Percentiles rank a stretch among this genome's conserved stretches.
Conservation (phyloP, 2,797 vertebrate species). For the Cuniculus paca region DNA sequence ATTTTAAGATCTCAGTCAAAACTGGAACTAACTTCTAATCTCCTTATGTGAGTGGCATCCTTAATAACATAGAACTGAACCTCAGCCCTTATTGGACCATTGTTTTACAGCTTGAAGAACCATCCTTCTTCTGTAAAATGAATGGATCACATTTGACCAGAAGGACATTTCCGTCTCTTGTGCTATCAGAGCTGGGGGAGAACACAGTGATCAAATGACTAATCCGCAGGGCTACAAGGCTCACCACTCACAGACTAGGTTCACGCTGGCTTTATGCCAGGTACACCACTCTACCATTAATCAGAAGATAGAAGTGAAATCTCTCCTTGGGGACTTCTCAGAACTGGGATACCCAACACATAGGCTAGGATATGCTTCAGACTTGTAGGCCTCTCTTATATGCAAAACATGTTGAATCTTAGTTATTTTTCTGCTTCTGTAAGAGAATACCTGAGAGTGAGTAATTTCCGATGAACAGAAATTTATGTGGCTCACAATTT, state of each 20-base stretch:
- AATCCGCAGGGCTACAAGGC: not conserved
- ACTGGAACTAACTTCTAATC: not conserved
- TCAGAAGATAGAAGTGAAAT: not conserved
- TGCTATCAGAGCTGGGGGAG: not conserved
- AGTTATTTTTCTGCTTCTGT: not conserved
- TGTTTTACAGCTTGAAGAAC: not conserved
- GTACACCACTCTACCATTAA: not conserved
- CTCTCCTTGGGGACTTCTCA: not conserved
- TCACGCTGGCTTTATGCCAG: not conserved
- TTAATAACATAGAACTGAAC: not conserved
- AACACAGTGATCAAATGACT: not conserved
- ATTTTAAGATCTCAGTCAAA: not conserved
- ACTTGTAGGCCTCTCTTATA: not conserved
- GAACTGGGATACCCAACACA: fast-evolving
- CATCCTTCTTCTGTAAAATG: not conserved
- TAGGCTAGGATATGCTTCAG: not conserved
- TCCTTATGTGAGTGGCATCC: not conserved
- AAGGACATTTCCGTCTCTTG: not conserved
- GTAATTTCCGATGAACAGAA: not conserved
- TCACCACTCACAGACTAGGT: not conserved
- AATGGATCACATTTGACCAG: not conserved
- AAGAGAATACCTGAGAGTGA: not conserved
- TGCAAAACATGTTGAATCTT: not conserved
- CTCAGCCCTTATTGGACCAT: not conserved
- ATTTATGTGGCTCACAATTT: not conserved